phyloP scores from a whole-genome alignment of 2,113 vertebrate genomes.

The Pluvianellus socialis region DNA sequence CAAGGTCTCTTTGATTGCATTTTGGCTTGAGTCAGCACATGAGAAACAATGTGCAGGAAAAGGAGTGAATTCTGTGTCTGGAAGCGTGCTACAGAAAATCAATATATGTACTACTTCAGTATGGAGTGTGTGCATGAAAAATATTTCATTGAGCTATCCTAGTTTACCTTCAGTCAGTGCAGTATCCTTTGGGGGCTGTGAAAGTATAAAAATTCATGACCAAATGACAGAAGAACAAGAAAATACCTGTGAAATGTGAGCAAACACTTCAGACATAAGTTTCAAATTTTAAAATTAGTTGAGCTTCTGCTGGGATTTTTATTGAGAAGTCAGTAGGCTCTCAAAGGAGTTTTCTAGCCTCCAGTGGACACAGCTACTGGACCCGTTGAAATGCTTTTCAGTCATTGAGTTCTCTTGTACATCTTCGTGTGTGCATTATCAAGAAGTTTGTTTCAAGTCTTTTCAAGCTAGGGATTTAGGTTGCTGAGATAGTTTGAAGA shows the following conservation, averaged over 20 bases:
- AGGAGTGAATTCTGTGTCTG: neutral
- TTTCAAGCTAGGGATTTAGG: neutral
- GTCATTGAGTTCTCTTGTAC: neutral
- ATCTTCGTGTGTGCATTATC: neutral
- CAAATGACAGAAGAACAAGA: neutral
- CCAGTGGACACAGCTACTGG: neutral
- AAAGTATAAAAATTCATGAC: neutral
- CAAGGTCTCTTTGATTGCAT: neutral
- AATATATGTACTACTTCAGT: neutral
- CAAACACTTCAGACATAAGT: neutral
- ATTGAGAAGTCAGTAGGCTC: neutral
- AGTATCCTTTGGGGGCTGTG: neutral
- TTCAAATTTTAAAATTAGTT: neutral
- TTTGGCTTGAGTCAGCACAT: neutral
- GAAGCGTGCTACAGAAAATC: neutral
- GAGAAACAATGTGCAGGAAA: neutral
- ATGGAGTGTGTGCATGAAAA: neutral
- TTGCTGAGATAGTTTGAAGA: neutral
- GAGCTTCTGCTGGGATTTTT: neutral
- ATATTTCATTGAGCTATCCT: neutral
- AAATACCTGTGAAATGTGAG: neutral
- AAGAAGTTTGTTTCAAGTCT: neutral
- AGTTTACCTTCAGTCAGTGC: neutral
- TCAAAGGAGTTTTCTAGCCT: neutral
- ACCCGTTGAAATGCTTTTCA: neutral